phyloP scores from a whole-genome alignment of 2,888 invertebrate genomes.

The Steromphala cineraria region DNA sequence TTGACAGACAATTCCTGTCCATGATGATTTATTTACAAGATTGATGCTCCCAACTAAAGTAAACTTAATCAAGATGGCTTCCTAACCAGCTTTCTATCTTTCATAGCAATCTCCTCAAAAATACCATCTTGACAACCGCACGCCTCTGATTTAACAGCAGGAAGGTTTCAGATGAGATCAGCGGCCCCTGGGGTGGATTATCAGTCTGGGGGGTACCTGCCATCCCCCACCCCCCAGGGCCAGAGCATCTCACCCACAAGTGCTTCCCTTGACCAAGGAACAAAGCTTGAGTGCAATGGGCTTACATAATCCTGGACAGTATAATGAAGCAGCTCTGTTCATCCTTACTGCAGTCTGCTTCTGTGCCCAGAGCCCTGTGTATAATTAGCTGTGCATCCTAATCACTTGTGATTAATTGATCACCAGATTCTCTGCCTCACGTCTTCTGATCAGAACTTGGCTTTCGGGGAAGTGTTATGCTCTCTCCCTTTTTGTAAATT shows the following conservation, averaged over 20 bases:
- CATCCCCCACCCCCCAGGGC: neutral
- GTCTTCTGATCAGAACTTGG: no score
- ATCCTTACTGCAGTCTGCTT: neutral
- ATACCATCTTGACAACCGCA: neutral
- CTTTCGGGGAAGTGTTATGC: no score
- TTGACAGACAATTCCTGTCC: slow-evolving; percentile 7
- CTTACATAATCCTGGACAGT: slow-evolving; percentile 11
- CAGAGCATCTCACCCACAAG: neutral
- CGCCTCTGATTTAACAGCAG: slow-evolving; percentile 1
- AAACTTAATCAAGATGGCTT: slow-evolving; percentile 12
- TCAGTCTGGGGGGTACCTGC: neutral
- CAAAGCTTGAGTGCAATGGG: neutral
- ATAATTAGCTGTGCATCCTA: slow-evolving; percentile 1
- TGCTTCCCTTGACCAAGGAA: slow-evolving; percentile 1
- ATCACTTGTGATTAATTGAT: slow-evolving; percentile 20
- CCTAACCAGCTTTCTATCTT: slow-evolving; percentile 12
- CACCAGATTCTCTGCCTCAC: neutral
- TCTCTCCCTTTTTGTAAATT: no score
- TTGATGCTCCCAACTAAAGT: neutral
- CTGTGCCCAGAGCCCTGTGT: neutral
- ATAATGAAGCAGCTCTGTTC: neutral
- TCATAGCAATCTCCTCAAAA: neutral
- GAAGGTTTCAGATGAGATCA: slow-evolving; percentile 1
- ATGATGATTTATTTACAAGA: slow-evolving; percentile 16
- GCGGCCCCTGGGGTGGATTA: neutral